Conservation (phyloP, 2,113 vertebrate species). For the Anas platyrhynchos region DNA sequence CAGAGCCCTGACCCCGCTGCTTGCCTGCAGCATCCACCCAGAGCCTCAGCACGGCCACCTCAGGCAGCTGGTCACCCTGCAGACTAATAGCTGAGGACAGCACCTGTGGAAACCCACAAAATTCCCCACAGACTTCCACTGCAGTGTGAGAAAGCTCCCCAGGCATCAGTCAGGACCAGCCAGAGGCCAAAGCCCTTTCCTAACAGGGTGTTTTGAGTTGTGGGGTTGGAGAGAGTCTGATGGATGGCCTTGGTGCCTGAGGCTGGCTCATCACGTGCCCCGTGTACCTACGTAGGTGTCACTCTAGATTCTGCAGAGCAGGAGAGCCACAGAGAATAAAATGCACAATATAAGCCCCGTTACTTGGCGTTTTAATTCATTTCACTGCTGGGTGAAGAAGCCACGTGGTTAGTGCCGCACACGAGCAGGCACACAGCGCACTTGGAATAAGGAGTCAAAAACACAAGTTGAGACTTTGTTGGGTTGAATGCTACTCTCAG, state of each 20-base stretch:
- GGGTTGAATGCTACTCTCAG: conserved; percentile 21
- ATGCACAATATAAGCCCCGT: background rate
- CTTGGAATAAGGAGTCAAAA: background rate
- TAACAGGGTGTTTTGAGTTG: background rate
- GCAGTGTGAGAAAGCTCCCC: background rate
- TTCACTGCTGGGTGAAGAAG: background rate
- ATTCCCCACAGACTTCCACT: background rate
- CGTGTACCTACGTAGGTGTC: background rate
- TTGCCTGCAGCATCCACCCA: background rate
- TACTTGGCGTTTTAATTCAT: background rate
- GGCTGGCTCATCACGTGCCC: background rate
- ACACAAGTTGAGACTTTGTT: background rate
- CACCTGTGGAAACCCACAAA: background rate
- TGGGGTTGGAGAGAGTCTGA: background rate
- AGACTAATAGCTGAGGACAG: conserved; percentile 14
- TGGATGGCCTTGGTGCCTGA: background rate
- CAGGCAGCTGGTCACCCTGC: background rate
- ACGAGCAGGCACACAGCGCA: background rate
- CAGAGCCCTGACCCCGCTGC: background rate
- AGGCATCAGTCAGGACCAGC: background rate
- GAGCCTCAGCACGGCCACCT: background rate
- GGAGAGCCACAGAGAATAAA: background rate
- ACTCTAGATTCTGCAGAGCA: background rate
- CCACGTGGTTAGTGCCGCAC: background rate
- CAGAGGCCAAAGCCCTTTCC: background rate